Base-by-base conservation (phyloP, 2,888 invertebrate genomes). In the Lottia scabra region DNA sequence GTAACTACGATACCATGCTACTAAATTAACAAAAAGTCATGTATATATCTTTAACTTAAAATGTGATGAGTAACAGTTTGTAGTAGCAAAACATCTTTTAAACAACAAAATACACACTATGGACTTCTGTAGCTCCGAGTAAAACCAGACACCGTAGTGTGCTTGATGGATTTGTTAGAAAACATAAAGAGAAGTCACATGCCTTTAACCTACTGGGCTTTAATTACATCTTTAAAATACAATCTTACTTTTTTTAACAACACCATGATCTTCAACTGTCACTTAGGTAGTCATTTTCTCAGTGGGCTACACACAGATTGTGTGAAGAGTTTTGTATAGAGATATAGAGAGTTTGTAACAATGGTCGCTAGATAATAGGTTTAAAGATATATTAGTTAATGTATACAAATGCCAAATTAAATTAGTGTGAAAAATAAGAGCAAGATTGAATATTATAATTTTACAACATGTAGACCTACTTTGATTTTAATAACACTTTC, bases 41-140 rank as follows among this genome's bases (percentile, higher is more conserved):
- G 23, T n/a, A 38, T 56, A 23, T 8, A 56, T 56, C 23, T 19
- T 10, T 56, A 56, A 13, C 56, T 56, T 23, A 56, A 23, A 13
- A 23, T 56, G 23, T 19, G 56, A 8, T 19, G 56, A 56, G 56
- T 19, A 56, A 56, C 56, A 56, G 56, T 56, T 56, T 56, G 56
- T 56, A 56, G 56, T 23, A 56, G 56, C 56, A 56, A 56, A 56
- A 56, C 56, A 56, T 23, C 56, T 56, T 56, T 56, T 56, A 23
- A n/a, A 23, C 23, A 23, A 56, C 56, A 56, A 56, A 56, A 56
- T 23, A 56, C 56, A 38, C 13, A 56, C 23, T 23, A 23, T 23
- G n/a, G 56, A 56, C 56, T 19, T 56, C 19, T 56, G 56, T 23
- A 23, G 56, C 23, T n/a, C n/a, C n/a, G 56, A 56, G 56, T 19